These are phyloP conservation scores for Hassar affinis DNA, from an alignment of 2,113 vertebrate species.

Conservation along the genomic window DNA sequence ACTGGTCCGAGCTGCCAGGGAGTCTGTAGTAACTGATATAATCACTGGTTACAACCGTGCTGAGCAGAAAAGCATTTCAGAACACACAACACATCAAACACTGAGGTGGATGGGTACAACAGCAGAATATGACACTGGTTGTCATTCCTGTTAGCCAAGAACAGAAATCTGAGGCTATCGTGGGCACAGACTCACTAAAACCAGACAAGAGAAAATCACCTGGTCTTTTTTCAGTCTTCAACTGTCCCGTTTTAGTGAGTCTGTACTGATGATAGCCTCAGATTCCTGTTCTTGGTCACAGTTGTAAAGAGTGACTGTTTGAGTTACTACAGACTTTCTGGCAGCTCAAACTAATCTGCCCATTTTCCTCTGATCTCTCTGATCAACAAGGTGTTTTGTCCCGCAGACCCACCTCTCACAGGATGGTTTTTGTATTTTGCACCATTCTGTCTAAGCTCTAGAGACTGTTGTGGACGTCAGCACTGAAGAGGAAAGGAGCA, in stretches of 20 bases:
- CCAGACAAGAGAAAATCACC: neutral
- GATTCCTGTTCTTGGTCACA: too few relatives aligned
- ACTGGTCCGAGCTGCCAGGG: neutral
- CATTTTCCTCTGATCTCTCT: too few relatives aligned
- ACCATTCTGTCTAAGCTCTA: too few relatives aligned
- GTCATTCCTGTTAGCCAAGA: neutral
- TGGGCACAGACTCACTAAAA: neutral
- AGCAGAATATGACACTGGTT: neutral
- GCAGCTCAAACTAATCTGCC: too few relatives aligned
- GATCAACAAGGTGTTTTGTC: too few relatives aligned
- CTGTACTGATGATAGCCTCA: too few relatives aligned
- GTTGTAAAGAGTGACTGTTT: too few relatives aligned
- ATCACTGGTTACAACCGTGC: neutral
- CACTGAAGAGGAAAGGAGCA: too few relatives aligned
- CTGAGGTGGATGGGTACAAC: neutral
- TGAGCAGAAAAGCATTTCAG: neutral
- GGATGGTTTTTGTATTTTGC: too few relatives aligned
- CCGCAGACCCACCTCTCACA: too few relatives aligned
- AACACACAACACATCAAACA: neutral
- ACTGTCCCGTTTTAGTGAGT: neutral
- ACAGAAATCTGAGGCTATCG: neutral
- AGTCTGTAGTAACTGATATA: neutral
- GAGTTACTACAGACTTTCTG: too few relatives aligned
- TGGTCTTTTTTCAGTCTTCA: neutral
- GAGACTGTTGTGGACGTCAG: too few relatives aligned